Percentiles rank a stretch among this genome's conserved stretches.
Conservation (phyloP, 2,797 vertebrate genomes). For the Chelonia mydas region DNA sequence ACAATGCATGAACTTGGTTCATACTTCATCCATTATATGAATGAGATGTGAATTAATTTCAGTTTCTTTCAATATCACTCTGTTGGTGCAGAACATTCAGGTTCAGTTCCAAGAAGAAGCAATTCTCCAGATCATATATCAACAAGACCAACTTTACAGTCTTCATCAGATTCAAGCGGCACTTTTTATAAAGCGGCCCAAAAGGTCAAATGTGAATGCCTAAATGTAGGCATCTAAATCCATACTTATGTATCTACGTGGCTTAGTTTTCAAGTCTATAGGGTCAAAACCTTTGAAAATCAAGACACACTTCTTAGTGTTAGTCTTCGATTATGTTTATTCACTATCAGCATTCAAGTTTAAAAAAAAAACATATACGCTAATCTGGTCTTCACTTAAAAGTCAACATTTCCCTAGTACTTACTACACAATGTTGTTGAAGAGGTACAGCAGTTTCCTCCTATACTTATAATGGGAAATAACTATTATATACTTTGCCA, state of each 20-base stretch:
- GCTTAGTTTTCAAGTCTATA: not conserved
- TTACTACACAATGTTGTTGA: not conserved
- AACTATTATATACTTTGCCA: not conserved
- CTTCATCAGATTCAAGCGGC: not conserved
- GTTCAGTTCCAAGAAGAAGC: not conserved
- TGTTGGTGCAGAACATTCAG: not conserved
- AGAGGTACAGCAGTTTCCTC: not conserved
- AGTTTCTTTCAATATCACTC: not conserved
- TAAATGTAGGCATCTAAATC: not conserved
- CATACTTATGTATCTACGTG: not conserved
- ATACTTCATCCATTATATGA: not conserved
- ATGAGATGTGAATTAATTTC: not conserved
- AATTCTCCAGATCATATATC: not conserved
- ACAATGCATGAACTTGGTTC: not conserved
- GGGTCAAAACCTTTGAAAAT: not conserved
- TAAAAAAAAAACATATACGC: rapidly evolving
- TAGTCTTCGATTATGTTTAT: not conserved
- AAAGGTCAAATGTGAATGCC: not conserved
- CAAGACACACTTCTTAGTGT: not conserved
- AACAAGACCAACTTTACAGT: not conserved
- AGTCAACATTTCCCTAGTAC: not conserved
- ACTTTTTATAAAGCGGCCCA: not conserved
- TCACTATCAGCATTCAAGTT: not conserved
- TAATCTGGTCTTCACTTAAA: not conserved
- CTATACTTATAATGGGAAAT: not conserved